Evolutionary conservation across 2,888 invertebrate species (phyloP), one percentile per base, ranked within the genome.

Genomic region (Agonopterix subpropinquella): DNA sequence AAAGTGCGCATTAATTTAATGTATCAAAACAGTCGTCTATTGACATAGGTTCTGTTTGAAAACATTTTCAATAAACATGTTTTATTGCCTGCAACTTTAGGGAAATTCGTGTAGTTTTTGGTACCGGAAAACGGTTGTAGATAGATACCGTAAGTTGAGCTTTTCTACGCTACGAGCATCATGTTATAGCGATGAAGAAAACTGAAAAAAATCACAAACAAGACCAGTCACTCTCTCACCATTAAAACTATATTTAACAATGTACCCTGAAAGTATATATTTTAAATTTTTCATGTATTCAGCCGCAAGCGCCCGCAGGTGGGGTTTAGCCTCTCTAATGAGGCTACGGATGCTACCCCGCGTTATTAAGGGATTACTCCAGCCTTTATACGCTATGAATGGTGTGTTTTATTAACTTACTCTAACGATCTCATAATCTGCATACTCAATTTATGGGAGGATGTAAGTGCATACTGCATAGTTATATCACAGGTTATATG

Each of bases 331-430:
- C 59, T 58, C 60, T 68, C 67, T 73, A 70, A 75, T 73, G 71
- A 74, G 72, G 70, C 67, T 66, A 60, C 65, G 68, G 73, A 70
- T 75, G 68, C 69, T 64, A 65, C 65, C 28, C 61, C 67, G 68
- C 72, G 70, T 75, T 78, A 77, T 73, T 74, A 77, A 72, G 53
- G 70, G 77, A 77, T 78, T 74, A 78, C 67, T 63, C 57, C 56
- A 11, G 62, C 66, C 64, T 70, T 77, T 71, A 68, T 69, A 59
- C 61, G 53, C 55, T 53, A 65, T 67, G 70, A 71, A 69, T 67
- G 67, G 65, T 60, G 63, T 68, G 67, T 73, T 77, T 73, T 73
- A 75, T 71, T 67, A 74, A 68, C 66, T 73, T 62, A 68, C 11
- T 41, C 45, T 28, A 28, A 28, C 28, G 28, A 28, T 28, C 28